phyloP scores from a whole-genome alignment of 2,113 vertebrate species.

The Chaetura pelagica region DNA sequence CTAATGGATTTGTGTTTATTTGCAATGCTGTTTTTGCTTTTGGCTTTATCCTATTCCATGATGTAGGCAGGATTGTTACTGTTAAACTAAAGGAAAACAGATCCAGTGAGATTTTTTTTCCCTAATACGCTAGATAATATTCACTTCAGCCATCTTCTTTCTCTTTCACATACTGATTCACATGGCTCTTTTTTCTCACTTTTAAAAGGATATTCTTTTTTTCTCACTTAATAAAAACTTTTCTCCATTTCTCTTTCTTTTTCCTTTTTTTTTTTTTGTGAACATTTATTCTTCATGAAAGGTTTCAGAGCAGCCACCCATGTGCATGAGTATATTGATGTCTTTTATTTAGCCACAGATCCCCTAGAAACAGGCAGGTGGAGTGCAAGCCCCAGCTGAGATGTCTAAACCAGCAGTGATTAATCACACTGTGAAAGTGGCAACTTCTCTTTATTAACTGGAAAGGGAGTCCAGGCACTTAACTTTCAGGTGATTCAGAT shows the following conservation, averaged over 20 bases:
- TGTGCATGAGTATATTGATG: neutral
- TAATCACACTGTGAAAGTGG: neutral
- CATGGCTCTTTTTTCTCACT: neutral
- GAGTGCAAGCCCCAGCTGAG: neutral
- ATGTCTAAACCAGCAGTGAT: neutral
- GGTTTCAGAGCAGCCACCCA: neutral
- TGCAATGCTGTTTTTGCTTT: neutral
- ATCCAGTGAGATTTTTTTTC: neutral
- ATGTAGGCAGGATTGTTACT: neutral
- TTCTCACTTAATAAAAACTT: neutral
- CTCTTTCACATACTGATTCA: neutral
- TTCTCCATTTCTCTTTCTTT: neutral
- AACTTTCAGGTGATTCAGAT: neutral
- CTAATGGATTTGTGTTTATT: neutral
- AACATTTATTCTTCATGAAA: neutral
- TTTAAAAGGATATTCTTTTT: neutral
- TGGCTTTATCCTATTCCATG: neutral
- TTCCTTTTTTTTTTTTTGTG: neutral
- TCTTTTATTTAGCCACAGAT: neutral
- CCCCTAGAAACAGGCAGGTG: neutral
- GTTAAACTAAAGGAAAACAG: neutral
- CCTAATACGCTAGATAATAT: neutral
- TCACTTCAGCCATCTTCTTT: neutral
- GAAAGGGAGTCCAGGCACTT: neutral
- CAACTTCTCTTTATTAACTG: neutral